Evolutionary conservation across 37 sponge, comb jelly and placozoan species (phyloP).

Genomic region (Crambe crambe): DNA sequence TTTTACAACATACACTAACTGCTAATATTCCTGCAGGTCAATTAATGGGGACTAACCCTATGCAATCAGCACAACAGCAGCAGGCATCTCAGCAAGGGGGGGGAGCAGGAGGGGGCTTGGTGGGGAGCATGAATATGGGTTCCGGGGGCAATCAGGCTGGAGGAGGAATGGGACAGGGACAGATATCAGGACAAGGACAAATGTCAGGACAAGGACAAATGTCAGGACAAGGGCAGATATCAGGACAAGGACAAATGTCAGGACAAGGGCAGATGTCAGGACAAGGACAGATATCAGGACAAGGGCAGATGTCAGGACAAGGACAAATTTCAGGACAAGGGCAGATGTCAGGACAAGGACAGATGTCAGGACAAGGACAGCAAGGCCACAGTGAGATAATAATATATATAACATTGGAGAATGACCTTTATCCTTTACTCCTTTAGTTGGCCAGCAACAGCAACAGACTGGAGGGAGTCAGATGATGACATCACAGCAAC

Average conservation of each 20-base stretch:
- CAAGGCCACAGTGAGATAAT: too few species aligned
- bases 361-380: neutral
- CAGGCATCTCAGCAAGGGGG: constrained; percentile 6
- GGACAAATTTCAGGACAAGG: too few species aligned
- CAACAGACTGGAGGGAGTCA: neutral
- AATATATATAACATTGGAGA: neutral
- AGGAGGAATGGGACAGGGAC: neutral
- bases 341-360: too few species aligned
- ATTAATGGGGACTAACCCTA: neutral
- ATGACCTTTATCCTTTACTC: neutral
- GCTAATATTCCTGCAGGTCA: too few species aligned
- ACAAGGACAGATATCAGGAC: neutral
- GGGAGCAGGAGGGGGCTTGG: neutral
- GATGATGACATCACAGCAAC: neutral
- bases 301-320: too few species aligned
- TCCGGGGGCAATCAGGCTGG: neutral
- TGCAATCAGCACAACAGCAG: neutral
- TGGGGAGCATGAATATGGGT: neutral
- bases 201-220: too few species aligned
- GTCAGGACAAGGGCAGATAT: too few species aligned
- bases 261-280: neutral
- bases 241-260: too few species aligned
- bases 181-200: neutral
- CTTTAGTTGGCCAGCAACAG: constrained; percentile 14
- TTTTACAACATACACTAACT: too few species aligned